A percentile compares a stretch with the other conserved stretches of the same genome.
These are phyloP conservation scores for Eurytoma adleriae DNA, from an alignment of 2,888 invertebrate genomes.

Conservation along the genomic window DNA sequence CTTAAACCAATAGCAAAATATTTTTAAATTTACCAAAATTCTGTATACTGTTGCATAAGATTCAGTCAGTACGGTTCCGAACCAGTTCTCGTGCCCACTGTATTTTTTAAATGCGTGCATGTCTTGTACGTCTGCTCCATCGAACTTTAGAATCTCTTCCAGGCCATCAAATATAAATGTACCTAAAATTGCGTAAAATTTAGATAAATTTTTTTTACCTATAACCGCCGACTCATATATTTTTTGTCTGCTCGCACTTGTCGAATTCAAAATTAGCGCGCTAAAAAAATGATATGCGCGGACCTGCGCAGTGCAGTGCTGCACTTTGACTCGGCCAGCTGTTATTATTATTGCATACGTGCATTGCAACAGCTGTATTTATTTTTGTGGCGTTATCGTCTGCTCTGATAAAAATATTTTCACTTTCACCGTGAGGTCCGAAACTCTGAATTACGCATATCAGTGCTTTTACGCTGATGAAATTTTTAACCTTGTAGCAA, in stretches of 20 bases:
- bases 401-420: constrained; percentile 33
- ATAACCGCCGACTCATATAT: background rate
- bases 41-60: constrained; percentile 1
- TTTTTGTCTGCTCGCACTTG: background rate
- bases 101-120: constrained; percentile 27
- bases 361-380: background rate
- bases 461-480: no score
- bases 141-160: constrained; percentile 23
- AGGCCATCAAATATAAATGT: constrained; percentile 26
- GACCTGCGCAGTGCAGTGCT: no score
- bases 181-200: background rate
- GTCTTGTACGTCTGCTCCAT: constrained; percentile 19
- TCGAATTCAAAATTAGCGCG: background rate
- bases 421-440: constrained; percentile 31
- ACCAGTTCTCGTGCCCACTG: constrained; percentile 26
- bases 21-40: constrained; percentile 30
- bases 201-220: background rate
- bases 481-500: no score
- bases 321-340: no score
- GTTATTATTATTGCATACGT: background rate
- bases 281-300: background rate
- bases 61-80: constrained; percentile 16
- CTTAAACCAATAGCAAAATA: background rate
- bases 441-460: background rate
- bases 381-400: constrained; percentile 17